phyloP scores from a whole-genome alignment of 2,888 invertebrate species.

The Drosophila borborema region DNA sequence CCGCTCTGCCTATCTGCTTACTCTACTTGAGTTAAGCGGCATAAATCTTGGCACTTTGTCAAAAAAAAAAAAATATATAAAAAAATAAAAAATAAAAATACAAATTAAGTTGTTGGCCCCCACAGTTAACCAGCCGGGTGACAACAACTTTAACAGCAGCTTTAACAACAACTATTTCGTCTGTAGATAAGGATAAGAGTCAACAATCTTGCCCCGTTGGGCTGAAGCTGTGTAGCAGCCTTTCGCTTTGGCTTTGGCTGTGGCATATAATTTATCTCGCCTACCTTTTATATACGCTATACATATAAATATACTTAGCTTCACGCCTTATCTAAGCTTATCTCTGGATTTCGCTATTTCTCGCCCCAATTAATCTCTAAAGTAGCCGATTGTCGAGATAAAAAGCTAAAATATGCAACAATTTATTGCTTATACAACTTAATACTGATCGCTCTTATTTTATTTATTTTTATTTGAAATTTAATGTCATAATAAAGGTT shows the following conservation, averaged over 20 bases:
- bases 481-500: too few species aligned
- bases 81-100: slow-evolving; percentile 54
- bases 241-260: slow-evolving; percentile 45
- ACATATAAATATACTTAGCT: not conserved
- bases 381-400: slow-evolving; percentile 39
- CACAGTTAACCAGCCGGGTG: slow-evolving; percentile 71
- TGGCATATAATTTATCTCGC: slow-evolving; percentile 68
- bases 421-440: not conserved
- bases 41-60: slow-evolving; percentile 56
- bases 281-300: slow-evolving; percentile 37
- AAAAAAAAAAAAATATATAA: slow-evolving; percentile 56
- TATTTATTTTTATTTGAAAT: not conserved
- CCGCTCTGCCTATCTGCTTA: not conserved
- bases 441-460: not conserved
- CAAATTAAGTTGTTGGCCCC: slow-evolving; percentile 81
- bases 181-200: slow-evolving; percentile 70
- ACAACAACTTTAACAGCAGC: slow-evolving; percentile 34
- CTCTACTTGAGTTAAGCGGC: slow-evolving; percentile 65
- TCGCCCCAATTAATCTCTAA: slow-evolving; percentile 44
- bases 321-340: slow-evolving; percentile 45
- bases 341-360: slow-evolving; percentile 60
- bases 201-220: slow-evolving; percentile 13
- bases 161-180: slow-evolving; percentile 49
- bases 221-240: slow-evolving; percentile 41
- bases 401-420: slow-evolving; percentile 1